Evolutionary conservation across 2,113 vertebrate species (phyloP).

Genomic region (Corynorhinus townsendii): DNA sequence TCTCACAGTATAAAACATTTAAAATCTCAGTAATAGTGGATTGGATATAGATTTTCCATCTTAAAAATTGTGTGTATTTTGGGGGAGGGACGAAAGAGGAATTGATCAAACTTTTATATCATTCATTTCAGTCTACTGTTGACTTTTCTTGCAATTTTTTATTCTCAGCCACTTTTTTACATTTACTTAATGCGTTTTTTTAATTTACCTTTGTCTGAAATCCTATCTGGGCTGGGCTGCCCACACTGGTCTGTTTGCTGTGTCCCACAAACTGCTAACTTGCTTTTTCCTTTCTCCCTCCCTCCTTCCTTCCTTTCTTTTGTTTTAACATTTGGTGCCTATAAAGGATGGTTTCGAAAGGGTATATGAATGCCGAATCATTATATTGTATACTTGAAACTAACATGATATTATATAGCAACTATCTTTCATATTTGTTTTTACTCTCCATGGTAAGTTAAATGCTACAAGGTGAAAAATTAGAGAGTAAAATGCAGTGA

Average conservation of each 20-base stretch:
- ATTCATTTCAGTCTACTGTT: background rate
- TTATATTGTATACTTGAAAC: no score
- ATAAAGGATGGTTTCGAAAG: background rate
- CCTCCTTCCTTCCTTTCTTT: background rate
- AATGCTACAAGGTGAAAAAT: background rate
- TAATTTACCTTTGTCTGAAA: background rate
- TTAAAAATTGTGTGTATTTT: background rate
- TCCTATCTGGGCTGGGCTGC: background rate
- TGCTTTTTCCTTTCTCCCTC: background rate
- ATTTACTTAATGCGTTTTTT: background rate
- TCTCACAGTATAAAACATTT: background rate
- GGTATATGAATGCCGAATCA: no score
- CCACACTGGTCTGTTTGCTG: background rate
- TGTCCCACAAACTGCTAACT: background rate
- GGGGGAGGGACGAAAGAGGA: background rate
- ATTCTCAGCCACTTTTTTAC: background rate
- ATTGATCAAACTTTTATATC: background rate
- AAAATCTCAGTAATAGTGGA: background rate
- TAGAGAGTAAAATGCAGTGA: background rate
- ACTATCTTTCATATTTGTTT: background rate
- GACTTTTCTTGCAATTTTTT: background rate
- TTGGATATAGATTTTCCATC: background rate
- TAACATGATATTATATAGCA: background rate
- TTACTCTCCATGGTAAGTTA: background rate
- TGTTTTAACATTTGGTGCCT: background rate